Conservation (phyloP, 1,140 invertebrate species). For the Drosophila parabipectinata region DNA sequence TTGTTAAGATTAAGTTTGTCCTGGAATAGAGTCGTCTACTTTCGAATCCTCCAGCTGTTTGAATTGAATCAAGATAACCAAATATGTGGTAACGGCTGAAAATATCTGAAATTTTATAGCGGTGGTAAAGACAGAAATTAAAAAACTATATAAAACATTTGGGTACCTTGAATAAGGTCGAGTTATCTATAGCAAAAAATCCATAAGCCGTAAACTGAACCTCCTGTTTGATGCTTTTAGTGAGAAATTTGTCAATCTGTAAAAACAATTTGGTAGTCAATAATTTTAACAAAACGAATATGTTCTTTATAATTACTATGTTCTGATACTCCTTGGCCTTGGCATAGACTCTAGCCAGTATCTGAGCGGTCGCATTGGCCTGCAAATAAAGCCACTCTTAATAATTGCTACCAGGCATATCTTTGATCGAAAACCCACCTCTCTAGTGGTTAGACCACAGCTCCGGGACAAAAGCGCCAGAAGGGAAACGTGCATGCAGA, state of each 20-base stretch:
- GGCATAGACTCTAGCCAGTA: slow-evolving; percentile 74
- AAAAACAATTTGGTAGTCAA: neutral
- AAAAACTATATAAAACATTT: neutral
- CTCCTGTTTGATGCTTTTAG: slow-evolving; percentile 82
- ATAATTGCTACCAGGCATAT: slow-evolving; percentile 16
- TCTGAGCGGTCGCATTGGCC: slow-evolving; percentile 76
- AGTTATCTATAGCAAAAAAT: slow-evolving; percentile 82
- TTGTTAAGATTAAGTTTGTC: slow-evolving; percentile 1
- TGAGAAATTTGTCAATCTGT: slow-evolving; percentile 81
- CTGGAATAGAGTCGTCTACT: slow-evolving; percentile 49
- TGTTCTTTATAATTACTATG: slow-evolving; percentile 51
- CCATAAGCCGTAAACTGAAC: slow-evolving; percentile 81
- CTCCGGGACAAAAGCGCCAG: slow-evolving; percentile 65
- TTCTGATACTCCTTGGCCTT: slow-evolving; percentile 77
- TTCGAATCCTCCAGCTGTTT: slow-evolving; percentile 82
- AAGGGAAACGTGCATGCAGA: slow-evolving; percentile 65
- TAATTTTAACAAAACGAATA: neutral
- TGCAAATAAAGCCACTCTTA: slow-evolving; percentile 34
- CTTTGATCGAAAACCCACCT: slow-evolving; percentile 45
- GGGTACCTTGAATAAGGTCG: slow-evolving; percentile 76
- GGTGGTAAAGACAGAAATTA: neutral
- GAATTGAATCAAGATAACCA: slow-evolving; percentile 81
- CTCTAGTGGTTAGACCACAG: slow-evolving; percentile 68
- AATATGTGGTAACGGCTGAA: slow-evolving; percentile 79
- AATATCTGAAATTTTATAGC: slow-evolving; percentile 63